Conservation (phyloP, 2,113 vertebrate genomes). For the Eonycteris spelaea region DNA sequence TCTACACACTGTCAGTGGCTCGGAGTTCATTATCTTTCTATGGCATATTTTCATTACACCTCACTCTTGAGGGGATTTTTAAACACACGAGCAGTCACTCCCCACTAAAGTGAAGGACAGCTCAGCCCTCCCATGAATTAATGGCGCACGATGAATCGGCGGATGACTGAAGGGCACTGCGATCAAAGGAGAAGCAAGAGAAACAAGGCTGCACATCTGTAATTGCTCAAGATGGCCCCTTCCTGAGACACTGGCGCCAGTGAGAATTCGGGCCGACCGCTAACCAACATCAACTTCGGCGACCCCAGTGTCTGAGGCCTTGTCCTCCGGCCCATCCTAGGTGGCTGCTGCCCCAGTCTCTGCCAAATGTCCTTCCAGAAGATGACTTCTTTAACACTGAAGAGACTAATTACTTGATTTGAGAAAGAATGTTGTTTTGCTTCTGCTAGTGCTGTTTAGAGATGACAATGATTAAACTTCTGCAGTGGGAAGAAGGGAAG, state of each 20-base stretch:
- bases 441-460: background rate
- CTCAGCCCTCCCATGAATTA: background rate
- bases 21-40: background rate
- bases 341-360: background rate
- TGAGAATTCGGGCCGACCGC: background rate
- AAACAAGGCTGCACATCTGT: background rate
- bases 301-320: background rate
- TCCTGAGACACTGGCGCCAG: background rate
- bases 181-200: background rate
- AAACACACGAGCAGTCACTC: background rate
- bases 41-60: background rate
- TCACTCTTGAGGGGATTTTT: background rate
- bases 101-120: background rate
- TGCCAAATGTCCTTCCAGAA: background rate
- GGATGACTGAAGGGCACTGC: accelerated
- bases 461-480: background rate
- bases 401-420: background rate
- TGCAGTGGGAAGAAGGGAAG: background rate
- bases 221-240: background rate
- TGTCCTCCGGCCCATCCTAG: background rate
- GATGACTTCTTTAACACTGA: background rate
- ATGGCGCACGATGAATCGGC: accelerated
- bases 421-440: background rate
- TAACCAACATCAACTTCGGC: background rate
- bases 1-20: accelerated